A percentile compares a stretch with the other conserved stretches of the same genome.
Conservation (phyloP, 2,888 invertebrate genomes). For the Patella caerulea region DNA sequence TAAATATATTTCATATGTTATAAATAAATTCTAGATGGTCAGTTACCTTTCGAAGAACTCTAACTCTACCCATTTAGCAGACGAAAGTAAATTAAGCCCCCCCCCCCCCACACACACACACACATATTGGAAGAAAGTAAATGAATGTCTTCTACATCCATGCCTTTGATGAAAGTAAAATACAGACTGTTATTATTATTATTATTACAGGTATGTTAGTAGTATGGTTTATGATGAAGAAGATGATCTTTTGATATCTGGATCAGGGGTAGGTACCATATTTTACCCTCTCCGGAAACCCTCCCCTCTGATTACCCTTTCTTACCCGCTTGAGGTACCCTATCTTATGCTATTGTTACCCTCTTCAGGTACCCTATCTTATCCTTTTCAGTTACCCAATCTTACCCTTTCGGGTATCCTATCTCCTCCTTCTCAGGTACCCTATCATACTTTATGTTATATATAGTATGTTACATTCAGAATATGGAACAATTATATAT, state of each 20-base stretch:
- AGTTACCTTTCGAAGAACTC: too few relatives aligned
- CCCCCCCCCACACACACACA: not conserved
- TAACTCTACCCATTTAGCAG: too few relatives aligned
- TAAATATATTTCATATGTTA: too few relatives aligned
- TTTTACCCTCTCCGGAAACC: not conserved
- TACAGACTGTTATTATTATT: slow-evolving; percentile 15
- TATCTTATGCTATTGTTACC: not conserved
- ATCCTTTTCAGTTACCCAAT: not conserved
- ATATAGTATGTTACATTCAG: too few relatives aligned
- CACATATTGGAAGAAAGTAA: not conserved
- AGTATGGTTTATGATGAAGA: slow-evolving; percentile 51
- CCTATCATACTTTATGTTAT: too few relatives aligned
- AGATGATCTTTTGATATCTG: slow-evolving; percentile 54
- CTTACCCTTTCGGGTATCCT: not conserved
- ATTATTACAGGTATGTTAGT: slow-evolving; percentile 59
- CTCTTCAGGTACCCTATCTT: too few relatives aligned
- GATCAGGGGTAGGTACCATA: slow-evolving; percentile 57
- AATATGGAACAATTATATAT: too few relatives aligned
- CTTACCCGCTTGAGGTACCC: not conserved
- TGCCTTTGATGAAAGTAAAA: not conserved
- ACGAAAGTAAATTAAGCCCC: too few relatives aligned
- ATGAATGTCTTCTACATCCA: slow-evolving; percentile 76
- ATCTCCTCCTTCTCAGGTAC: not conserved
- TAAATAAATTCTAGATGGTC: too few relatives aligned
- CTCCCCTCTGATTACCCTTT: not conserved